Conservation (phyloP, 2,888 invertebrate species). For the Eupithecia exiguata region DNA sequence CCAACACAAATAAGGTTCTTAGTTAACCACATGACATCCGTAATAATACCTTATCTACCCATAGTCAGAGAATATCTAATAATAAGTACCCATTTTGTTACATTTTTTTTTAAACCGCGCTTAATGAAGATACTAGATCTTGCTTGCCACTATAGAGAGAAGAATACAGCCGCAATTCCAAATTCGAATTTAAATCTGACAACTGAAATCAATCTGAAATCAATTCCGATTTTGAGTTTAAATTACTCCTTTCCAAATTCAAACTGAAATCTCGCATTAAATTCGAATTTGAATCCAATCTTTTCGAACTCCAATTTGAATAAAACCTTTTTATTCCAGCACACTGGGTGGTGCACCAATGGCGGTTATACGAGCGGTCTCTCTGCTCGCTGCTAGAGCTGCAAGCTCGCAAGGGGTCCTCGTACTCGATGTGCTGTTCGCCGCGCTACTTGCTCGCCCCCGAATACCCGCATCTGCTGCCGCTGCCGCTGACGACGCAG, state of each 20-base stretch:
- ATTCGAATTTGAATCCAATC: neutral
- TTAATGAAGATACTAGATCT: neutral
- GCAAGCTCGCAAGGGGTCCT: constrained; percentile 67
- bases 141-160: neutral
- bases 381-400: constrained; percentile 75
- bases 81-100: neutral
- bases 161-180: constrained; percentile 5
- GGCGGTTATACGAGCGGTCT: constrained; percentile 78
- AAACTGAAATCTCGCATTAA: neutral
- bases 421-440: constrained; percentile 72
- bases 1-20: too few relatives aligned
- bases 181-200: neutral
- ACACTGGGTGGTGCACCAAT: constrained; percentile 76
- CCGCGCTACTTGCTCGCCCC: constrained; percentile 75
- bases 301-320: neutral
- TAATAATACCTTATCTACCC: neutral
- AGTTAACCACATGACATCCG: too few relatives aligned
- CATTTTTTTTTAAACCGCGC: neutral
- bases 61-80: neutral
- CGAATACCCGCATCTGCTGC: constrained; percentile 71
- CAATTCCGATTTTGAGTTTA: neutral
- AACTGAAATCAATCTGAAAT: neutral
- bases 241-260: neutral
- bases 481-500: constrained; percentile 71
- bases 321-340: constrained; percentile 54